phyloP scores from a whole-genome alignment of 2,888 invertebrate genomes.

The Andrena dorsata region DNA sequence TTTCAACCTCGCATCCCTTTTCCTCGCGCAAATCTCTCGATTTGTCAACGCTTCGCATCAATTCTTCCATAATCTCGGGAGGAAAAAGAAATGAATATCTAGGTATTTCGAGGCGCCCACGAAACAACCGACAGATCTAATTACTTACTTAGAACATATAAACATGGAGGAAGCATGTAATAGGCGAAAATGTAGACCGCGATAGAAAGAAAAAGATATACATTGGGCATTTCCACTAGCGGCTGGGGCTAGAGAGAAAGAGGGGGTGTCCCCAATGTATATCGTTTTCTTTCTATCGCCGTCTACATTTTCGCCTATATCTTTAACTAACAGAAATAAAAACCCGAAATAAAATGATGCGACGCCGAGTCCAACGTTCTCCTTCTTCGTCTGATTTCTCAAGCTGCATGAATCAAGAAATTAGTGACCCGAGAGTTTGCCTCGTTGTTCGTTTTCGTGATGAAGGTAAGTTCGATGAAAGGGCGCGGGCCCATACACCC shows the following conservation, averaged over 20 bases:
- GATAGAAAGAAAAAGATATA: too few relatives aligned
- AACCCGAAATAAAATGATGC: conserved; percentile 28
- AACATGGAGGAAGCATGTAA: too few relatives aligned
- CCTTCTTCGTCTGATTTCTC: conserved; percentile 8
- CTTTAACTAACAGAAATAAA: conserved; percentile 49
- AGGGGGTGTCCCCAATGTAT: too few relatives aligned
- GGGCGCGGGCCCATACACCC: neutral
- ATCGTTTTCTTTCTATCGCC: too few relatives aligned
- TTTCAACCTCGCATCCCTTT: neutral
- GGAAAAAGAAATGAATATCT: neutral
- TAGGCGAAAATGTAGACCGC: too few relatives aligned
- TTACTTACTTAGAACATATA: too few relatives aligned
- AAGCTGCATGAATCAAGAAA: conserved; percentile 23
- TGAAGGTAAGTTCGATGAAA: conserved; percentile 18
- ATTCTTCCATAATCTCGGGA: conserved; percentile 3
- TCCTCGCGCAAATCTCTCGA: neutral
- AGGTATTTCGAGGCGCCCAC: neutral
- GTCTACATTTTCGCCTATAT: too few relatives aligned
- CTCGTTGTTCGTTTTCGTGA: conserved; percentile 2
- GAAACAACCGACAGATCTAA: conserved; percentile 20
- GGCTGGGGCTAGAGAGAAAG: too few relatives aligned
- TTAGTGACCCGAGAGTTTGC: conserved; percentile 18
- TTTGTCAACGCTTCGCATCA: neutral
- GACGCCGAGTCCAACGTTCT: neutral
- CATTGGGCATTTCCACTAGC: too few relatives aligned